Evolutionary conservation across 2,888 invertebrate genomes (phyloP).

Genomic region (Zygogramma bicolorata): DNA sequence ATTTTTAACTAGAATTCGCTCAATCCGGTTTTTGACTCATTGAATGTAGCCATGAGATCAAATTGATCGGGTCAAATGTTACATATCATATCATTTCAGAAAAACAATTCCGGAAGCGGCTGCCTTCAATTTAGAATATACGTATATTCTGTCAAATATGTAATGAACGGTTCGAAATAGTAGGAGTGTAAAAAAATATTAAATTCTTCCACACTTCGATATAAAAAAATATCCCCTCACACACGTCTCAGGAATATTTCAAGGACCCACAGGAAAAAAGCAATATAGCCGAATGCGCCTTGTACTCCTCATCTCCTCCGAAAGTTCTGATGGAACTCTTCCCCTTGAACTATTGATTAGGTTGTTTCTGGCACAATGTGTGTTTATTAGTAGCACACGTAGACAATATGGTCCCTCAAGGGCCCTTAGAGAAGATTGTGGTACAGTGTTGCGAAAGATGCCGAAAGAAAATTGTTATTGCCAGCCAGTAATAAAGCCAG

Average conservation of each 20-base stretch:
- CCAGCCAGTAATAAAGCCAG: constrained; percentile 36
- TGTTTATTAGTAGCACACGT: constrained; percentile 54
- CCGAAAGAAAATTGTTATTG: constrained; percentile 58
- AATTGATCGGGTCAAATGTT: too few species aligned
- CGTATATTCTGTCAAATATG: too few species aligned
- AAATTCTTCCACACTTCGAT: not conserved
- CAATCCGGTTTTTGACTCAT: too few species aligned
- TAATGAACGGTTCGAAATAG: too few species aligned
- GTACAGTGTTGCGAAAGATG: constrained; percentile 43
- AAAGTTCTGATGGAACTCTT: constrained; percentile 35
- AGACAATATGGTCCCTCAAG: constrained; percentile 61
- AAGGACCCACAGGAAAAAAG: not conserved
- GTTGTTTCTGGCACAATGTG: constrained; percentile 53
- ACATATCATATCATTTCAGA: too few species aligned
- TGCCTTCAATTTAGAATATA: too few species aligned
- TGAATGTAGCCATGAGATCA: too few species aligned
- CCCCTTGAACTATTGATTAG: constrained; percentile 43
- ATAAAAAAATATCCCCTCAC: not conserved
- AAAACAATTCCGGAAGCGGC: too few species aligned
- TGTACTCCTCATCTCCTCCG: constrained; percentile 18
- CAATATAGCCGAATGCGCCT: constrained; percentile 15
- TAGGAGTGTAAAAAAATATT: too few species aligned
- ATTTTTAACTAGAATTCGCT: too few species aligned
- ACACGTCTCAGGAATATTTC: not conserved
- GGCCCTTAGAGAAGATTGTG: constrained; percentile 61